These are phyloP conservation scores for Merops nubicus DNA, from an alignment of 2,113 vertebrate species.

Conservation along the genomic window DNA sequence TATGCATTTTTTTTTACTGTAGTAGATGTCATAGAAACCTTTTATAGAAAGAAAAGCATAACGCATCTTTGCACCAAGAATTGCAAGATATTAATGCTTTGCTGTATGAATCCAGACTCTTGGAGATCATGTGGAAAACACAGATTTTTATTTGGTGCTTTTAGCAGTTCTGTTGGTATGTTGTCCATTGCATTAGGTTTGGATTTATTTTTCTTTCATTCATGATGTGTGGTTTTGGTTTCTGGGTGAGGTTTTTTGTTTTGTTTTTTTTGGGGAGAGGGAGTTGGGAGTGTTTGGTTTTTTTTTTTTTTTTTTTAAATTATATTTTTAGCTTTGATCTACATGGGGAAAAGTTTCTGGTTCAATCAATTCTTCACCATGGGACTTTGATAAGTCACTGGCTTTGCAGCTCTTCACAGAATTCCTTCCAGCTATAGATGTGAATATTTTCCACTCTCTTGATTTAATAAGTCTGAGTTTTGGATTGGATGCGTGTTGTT, in stretches of 20 bases:
- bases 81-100: background rate
- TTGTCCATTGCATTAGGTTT: background rate
- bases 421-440: background rate
- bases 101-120: background rate
- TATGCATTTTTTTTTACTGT: background rate
- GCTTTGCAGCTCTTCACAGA: background rate
- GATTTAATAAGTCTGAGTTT: background rate
- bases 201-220: too few species aligned
- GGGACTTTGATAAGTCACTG: background rate
- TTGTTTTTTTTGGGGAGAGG: too few species aligned
- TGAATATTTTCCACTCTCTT: background rate
- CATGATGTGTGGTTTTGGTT: too few species aligned
- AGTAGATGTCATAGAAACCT: background rate
- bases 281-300: too few species aligned
- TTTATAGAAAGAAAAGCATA: background rate
- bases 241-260: too few species aligned
- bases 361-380: background rate
- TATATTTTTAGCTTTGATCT: slow-evolving; percentile 21
- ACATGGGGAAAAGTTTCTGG: background rate
- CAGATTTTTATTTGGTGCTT: slow-evolving; percentile 3
- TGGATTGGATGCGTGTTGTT: background rate
- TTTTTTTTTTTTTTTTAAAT: background rate
- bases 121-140: background rate
- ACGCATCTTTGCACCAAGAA: background rate
- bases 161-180: background rate